A percentile compares a stretch with the other conserved stretches of the same genome.
These are phyloP conservation scores for Thamnophis elegans DNA, from an alignment of 2,797 vertebrate genomes.

Conservation along the genomic window DNA sequence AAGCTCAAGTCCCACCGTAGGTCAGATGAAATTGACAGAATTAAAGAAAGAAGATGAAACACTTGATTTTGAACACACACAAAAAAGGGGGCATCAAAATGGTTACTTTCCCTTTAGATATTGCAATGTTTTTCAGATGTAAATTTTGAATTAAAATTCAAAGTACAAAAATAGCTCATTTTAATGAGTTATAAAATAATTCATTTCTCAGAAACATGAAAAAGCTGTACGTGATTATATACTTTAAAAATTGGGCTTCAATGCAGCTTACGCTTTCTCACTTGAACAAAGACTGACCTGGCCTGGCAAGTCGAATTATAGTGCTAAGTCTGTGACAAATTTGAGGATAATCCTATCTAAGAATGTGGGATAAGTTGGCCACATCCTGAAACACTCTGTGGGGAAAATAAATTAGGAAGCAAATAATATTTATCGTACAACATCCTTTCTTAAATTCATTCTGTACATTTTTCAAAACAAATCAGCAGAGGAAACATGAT, in stretches of 20 bases:
- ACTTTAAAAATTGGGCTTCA: conserved; percentile 6
- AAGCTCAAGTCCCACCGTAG: background rate
- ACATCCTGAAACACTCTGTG: background rate
- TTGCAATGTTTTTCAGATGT: conserved; percentile 33
- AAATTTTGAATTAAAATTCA: conserved; percentile 37
- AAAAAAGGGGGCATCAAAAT: conserved; percentile 42
- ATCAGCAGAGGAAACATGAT: background rate
- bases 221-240: background rate
- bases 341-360: accelerated
- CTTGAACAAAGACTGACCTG: background rate
- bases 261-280: background rate
- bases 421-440: background rate
- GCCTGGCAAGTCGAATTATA: accelerated
- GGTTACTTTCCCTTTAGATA: conserved; percentile 16
- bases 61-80: background rate
- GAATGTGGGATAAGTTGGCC: background rate
- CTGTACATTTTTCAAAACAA: background rate
- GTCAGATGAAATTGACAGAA: background rate
- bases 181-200: conserved; percentile 10
- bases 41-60: background rate
- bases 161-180: conserved; percentile 57
- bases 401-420: conserved; percentile 8
- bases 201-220: conserved; percentile 27
- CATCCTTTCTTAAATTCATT: background rate
- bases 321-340: background rate